These are phyloP conservation scores for Mesocentrotus franciscanus DNA, from an alignment of 53 echinoderm and acorn worm genomes.

Conservation along the genomic window DNA sequence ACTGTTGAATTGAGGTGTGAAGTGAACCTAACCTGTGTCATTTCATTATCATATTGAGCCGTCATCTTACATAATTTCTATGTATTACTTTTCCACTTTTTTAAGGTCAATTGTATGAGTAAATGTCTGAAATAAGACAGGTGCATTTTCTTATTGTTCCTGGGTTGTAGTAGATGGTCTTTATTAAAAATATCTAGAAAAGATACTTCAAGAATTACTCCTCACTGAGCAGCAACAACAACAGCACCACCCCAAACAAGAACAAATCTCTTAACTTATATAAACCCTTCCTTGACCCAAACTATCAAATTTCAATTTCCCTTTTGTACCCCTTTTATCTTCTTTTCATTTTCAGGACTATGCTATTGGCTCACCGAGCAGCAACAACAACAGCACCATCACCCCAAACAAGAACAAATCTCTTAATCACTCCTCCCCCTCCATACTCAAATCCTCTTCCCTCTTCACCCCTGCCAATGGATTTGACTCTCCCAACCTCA, in stretches of 20 bases:
- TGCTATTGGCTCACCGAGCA: constrained; percentile 58
- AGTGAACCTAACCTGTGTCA: not conserved
- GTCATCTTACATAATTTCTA: not conserved
- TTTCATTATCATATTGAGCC: not conserved
- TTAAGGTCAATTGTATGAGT: not conserved
- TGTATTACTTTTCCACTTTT: not conserved
- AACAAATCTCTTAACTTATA: too few species aligned
- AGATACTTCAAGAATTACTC: too few species aligned
- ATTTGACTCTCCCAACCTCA: constrained; percentile 76
- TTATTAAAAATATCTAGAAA: not conserved
- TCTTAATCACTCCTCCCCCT: constrained; percentile 55
- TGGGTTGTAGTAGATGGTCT: not conserved
- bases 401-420: constrained; percentile 55
- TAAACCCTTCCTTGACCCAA: too few species aligned
- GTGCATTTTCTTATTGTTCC: not conserved
- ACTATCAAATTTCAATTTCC: not conserved
- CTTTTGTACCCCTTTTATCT: not conserved
- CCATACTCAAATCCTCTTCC: constrained; percentile 46
- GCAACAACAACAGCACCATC: constrained; percentile 52
- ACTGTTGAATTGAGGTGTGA: too few species aligned
- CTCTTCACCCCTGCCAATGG: constrained; percentile 67
- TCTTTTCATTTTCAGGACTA: constrained; percentile 24
- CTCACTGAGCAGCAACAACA: too few species aligned
- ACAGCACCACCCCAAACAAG: too few species aligned
- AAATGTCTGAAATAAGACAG: not conserved